Base-by-base conservation (phyloP, 1,140 invertebrate species). In the Druon quercuslanigerum region DNA sequence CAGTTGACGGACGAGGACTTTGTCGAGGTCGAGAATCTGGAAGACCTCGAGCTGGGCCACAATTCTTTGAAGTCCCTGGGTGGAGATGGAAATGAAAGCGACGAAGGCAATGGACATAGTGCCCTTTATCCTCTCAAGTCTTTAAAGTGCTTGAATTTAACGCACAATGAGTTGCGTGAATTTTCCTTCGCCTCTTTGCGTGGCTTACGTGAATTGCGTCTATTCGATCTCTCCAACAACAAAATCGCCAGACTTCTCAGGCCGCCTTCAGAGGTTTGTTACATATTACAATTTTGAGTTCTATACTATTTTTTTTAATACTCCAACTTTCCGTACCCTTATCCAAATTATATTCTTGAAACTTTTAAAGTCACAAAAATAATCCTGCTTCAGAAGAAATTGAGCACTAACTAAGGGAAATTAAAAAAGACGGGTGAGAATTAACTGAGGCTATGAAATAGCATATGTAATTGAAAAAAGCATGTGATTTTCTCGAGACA, bases 1-100 rank as follows among this genome's bases (percentile, higher is more conserved):
- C 84, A 96, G 95, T 82, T 96, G 73, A 93, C 94, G n/a, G 92
- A 93, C 82, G 94, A 96, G 73, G 96, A 96, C 80, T 97, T 97
- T 86, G 82, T 92, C 17, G 93, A 95, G 79, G 92, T 94, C 3
- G 93, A 94, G 76, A 88, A 91, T 75, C 86, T 97, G 75, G 93
- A 95, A 76, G 93, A 93, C 33, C 88, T 97, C 13, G 92, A 95
- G 78, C 90, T 96, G 19, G 94, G 94, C 0, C 93, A 94, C 82
- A 97, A 97, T 87, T 92, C 94, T 66, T 87, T 97, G 1, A 93
- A 92, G 25, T 93, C 93, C 1, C 85, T 96, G 40, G 89, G 88
- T 13, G 85, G 88, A 12, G 82, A 82, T 52, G 79, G 79, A 0
- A 83, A 70, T 46, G 71, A 57, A 8, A 87, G 86, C 19, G 76